Conservation (phyloP, 2,888 invertebrate species). For the Eupithecia exiguata region DNA sequence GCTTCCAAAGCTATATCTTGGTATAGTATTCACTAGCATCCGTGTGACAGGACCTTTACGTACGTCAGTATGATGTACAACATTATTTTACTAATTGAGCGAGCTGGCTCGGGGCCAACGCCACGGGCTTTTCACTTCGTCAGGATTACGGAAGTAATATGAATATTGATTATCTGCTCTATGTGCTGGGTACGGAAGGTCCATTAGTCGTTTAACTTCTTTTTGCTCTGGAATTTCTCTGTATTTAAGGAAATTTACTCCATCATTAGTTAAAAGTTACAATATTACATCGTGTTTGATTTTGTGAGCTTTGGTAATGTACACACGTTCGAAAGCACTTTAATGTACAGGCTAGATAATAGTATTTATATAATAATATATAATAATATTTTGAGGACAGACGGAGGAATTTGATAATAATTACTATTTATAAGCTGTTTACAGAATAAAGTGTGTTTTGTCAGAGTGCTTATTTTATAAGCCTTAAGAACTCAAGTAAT, state of each 20-base stretch:
- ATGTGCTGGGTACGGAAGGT: neutral
- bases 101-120: conserved; percentile 57
- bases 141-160: conserved; percentile 55
- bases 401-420: neutral
- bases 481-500: too few relatives aligned
- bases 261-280: neutral
- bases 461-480: too few relatives aligned
- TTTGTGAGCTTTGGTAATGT: neutral
- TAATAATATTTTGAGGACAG: neutral
- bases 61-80: conserved; percentile 35
- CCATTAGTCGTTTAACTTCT: neutral
- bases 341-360: neutral
- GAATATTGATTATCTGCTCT: conserved; percentile 54
- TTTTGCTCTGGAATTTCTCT: neutral
- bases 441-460: too few relatives aligned
- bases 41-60: neutral
- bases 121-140: conserved; percentile 65
- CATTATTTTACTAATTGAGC: conserved; percentile 72
- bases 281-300: neutral
- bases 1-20: neutral
- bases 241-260: neutral
- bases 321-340: neutral
- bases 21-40: neutral
- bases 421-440: too few relatives aligned
- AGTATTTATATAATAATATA: too few relatives aligned